Evolutionary conservation across 2,888 invertebrate species (phyloP).

Genomic region (Tachina grossa): DNA sequence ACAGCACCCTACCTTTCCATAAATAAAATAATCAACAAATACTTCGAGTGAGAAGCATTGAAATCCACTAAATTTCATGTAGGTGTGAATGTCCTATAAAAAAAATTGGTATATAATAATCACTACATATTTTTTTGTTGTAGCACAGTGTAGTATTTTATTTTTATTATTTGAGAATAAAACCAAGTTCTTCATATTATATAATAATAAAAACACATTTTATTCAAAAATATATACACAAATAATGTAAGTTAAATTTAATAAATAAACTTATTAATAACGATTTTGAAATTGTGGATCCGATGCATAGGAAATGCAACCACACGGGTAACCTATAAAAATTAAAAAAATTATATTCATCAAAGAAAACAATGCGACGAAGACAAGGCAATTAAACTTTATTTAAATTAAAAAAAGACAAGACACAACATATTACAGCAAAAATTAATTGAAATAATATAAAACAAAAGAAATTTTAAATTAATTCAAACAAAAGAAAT

Average conservation of each 20-base stretch:
- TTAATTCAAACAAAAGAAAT: background rate
- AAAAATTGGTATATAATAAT: too few relatives aligned
- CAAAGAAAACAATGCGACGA: slow-evolving; percentile 63
- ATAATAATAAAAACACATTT: slow-evolving; percentile 13
- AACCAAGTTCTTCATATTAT: too few relatives aligned
- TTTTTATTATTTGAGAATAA: too few relatives aligned
- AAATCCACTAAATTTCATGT: too few relatives aligned
- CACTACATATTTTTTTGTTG: too few relatives aligned
- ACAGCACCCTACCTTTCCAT: too few relatives aligned
- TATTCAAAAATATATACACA: slow-evolving; percentile 27
- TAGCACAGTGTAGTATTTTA: too few relatives aligned
- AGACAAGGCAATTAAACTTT: slow-evolving; percentile 31
- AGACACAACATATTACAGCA: background rate
- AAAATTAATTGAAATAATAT: background rate
- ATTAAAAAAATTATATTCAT: slow-evolving; percentile 73
- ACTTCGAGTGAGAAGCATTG: too few relatives aligned
- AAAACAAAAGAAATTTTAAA: background rate
- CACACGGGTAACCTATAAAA: slow-evolving; percentile 81
- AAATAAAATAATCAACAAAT: too few relatives aligned
- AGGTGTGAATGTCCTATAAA: too few relatives aligned
- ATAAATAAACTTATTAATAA: slow-evolving; percentile 74
- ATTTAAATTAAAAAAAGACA: background rate
- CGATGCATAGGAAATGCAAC: slow-evolving; percentile 81
- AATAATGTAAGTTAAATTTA: too few relatives aligned
- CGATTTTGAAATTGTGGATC: slow-evolving; percentile 81